Conservation (phyloP, 2,113 vertebrate species). For the Rhineura floridana region DNA sequence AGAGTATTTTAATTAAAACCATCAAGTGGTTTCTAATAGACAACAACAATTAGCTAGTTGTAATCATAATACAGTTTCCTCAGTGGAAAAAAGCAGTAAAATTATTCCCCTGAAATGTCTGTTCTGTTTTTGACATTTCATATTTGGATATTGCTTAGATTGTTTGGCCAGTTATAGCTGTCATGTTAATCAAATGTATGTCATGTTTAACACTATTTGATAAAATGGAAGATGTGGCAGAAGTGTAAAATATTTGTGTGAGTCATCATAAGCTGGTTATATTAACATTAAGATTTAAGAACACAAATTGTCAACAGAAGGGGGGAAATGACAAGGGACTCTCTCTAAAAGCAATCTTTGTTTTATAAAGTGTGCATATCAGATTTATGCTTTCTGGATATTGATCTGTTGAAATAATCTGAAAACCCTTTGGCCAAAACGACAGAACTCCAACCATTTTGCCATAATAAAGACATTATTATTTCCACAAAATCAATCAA, state of each 20-base stretch:
- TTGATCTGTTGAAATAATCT: constrained; percentile 54
- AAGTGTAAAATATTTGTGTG: constrained; percentile 57
- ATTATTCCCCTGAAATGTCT: not conserved
- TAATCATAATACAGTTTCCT: not conserved
- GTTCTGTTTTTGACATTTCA: not conserved
- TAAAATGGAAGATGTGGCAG: constrained; percentile 40
- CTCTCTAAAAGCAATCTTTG: constrained; percentile 43
- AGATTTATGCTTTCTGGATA: constrained; percentile 66
- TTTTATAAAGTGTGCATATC: constrained; percentile 38
- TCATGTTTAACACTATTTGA: constrained; percentile 65
- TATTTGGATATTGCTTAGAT: not conserved
- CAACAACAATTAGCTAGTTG: not conserved
- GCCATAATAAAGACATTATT: constrained; percentile 58
- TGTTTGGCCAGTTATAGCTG: not conserved
- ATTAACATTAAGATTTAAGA: constrained; percentile 53
- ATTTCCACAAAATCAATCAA: constrained; percentile 56
- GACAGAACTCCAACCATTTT: constrained; percentile 49
- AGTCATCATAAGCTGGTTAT: constrained; percentile 62
- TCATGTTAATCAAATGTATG: constrained; percentile 63
- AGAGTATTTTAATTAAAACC: not conserved
- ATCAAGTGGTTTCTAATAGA: not conserved
- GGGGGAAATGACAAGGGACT: constrained; percentile 51
- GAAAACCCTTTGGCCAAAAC: constrained; percentile 58
- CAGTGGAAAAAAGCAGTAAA: not conserved
- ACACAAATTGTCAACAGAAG: constrained; percentile 49